Base-by-base conservation (phyloP, 2,888 invertebrate species). In the Mermis nigrescens region DNA sequence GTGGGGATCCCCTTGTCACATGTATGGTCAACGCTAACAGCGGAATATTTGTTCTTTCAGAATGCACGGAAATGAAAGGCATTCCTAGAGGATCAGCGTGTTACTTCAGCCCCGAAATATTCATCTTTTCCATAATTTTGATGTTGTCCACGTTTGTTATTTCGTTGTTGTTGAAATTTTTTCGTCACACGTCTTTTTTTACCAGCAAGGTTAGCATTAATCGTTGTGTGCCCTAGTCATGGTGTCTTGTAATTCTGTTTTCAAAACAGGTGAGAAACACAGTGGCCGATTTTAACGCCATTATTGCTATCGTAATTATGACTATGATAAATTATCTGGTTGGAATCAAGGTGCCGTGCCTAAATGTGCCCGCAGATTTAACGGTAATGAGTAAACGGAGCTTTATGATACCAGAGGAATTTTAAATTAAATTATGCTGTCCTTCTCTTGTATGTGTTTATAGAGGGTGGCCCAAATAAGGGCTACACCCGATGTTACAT, bases 231-330 rank as follows among this genome's bases (percentile, higher is more conserved):
- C 38, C 12, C 19, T 38, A 38, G 12, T 38, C 12, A 38, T 15
- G 12, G 19, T 38, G 38, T 15, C 12, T 12, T n/a, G n/a, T n/a
- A n/a, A n/a, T n/a, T n/a, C n/a, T n/a, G n/a, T 48, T n/a, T 48
- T 48, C 12, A 7, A 7, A 58, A 31, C 57, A 67, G 68, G 61
- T 68, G 31, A 74, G 79, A 24, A 71, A 73, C 57, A 67, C 72
- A 29, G 61, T 79, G 46, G 75, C 77, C 57, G 78, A 79, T 67
- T 79, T 79, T 66, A 73, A 76, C n/a, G 78, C 79, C 1, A 68
- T 78, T 32, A 71, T 78, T 53, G 75, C 77, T 22, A 78, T 79
- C 55, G 65, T 75, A 2, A 4, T 68, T 1, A 76, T 78, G 75
- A 76, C 77, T 1, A 63, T 65, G 1, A 22, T 76, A 19, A 66